These are phyloP conservation scores for Carapus acus DNA, from an alignment of 2,797 vertebrate genomes.

Conservation along the genomic window DNA sequence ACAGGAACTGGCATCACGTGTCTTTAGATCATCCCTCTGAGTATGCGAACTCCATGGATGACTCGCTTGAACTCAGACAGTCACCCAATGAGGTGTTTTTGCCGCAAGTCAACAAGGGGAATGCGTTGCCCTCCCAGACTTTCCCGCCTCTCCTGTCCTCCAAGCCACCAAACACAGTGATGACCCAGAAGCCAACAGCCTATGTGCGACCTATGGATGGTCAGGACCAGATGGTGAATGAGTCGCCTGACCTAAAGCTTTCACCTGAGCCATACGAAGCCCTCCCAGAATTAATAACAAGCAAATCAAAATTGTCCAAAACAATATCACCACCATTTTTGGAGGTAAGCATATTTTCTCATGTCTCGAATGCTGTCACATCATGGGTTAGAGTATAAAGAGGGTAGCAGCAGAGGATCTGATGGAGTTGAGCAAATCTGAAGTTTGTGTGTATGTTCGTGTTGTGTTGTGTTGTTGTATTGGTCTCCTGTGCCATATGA, in stretches of 20 bases:
- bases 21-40: constrained; percentile 48
- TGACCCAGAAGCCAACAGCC: constrained; percentile 91
- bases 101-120: constrained; percentile 57
- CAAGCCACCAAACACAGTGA: constrained; percentile 72
- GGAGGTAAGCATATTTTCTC: constrained; percentile 74
- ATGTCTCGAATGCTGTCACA: background rate
- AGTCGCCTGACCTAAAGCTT: constrained; percentile 85
- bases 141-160: constrained; percentile 79
- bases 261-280: constrained; percentile 73
- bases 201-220: constrained; percentile 96
- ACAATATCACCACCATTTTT: constrained; percentile 73
- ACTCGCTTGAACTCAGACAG: constrained; percentile 43
- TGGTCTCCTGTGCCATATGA: too few relatives aligned
- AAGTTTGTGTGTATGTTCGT: too few relatives aligned
- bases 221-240: constrained; percentile 81
- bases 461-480: too few relatives aligned
- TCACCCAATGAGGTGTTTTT: constrained; percentile 45
- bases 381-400: background rate
- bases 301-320: constrained; percentile 74
- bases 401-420: too few relatives aligned
- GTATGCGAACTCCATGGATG: constrained; percentile 41
- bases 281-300: constrained; percentile 69
- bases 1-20: constrained; percentile 35
- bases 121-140: constrained; percentile 73
- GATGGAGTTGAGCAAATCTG: too few relatives aligned